Evolutionary conservation across 2,113 vertebrate genomes (phyloP), one percentile per base, ranked within the genome.

Genomic region (Chrysochloris asiatica): DNA sequence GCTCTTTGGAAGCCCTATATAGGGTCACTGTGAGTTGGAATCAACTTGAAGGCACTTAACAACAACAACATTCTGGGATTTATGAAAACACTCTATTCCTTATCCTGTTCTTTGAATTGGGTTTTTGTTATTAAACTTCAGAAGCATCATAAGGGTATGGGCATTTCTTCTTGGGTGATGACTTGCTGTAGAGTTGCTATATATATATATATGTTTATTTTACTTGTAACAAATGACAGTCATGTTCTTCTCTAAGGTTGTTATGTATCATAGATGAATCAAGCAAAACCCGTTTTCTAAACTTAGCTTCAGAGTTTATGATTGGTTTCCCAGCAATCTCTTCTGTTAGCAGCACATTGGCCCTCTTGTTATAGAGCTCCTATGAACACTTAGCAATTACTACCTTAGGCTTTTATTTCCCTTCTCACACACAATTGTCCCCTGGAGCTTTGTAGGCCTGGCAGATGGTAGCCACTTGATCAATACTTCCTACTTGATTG

Each of bases 401-500:
- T 48, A 9, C 8, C 3, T 65, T 78, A 38, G 19, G 8, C 17
- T 79, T 94, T 61, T 52, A 30, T 79, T 84, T 90, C 17, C 88
- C 22, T 73, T 69, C 41, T 83, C 65, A 33, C 3, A 1, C 26
- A 56, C 28, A 52, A 4, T 3, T 47, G 33, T 43, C 8, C 11
- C n/a, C 41, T 14, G 19, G 28, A 86, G n/a, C 9, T 69, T 72
- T 61, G 41, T 13, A 12, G 52, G 3, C 28, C 65, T 65, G 72
- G 75, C 3, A 67, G 17, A 54, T 38, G 10, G 36, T 41, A 86
- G 47, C 61, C 8, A 47, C 65, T 12, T 86, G 59, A 83, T 73
- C 84, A 48, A 47, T 89, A 81, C 33, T 90, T 86, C 24, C 36
- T 87, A 3, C 56, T 89, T 78, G 43, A 87, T 45, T 81, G 24